A percentile compares a stretch with the other conserved stretches of the same genome.
Conservation (phyloP, 1,140 invertebrate species). For the Cheumatopsyche charites region DNA sequence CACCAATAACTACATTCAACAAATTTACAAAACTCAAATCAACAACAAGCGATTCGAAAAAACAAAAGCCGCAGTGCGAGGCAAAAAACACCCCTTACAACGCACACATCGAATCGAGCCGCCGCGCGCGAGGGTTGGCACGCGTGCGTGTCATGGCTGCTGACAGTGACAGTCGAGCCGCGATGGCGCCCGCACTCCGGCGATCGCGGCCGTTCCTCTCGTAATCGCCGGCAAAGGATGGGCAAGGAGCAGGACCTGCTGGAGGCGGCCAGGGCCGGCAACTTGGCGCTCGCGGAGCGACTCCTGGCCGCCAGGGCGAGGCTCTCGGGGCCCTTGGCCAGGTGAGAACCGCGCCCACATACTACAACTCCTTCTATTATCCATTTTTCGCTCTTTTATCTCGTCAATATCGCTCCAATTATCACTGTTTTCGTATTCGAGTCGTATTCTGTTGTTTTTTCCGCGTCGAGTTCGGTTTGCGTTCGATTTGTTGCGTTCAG, state of each 20-base stretch:
- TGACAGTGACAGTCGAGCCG: slow-evolving; percentile 53
- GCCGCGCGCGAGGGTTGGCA: slow-evolving; percentile 30
- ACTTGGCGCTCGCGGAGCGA: slow-evolving; percentile 87
- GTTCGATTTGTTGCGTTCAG: too few relatives aligned
- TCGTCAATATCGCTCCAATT: too few relatives aligned
- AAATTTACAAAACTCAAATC: too few relatives aligned
- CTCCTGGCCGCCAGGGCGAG: slow-evolving; percentile 87
- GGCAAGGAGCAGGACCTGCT: slow-evolving; percentile 96
- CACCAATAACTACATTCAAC: too few relatives aligned
- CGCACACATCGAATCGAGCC: slow-evolving; percentile 37
- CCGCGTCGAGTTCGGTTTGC: too few relatives aligned
- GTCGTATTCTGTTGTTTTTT: too few relatives aligned
- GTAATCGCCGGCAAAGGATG: slow-evolving; percentile 73
- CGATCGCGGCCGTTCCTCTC: slow-evolving; percentile 58
- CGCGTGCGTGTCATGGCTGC: background rate
- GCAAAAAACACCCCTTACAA: too few relatives aligned
- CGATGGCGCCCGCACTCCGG: slow-evolving; percentile 77
- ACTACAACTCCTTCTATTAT: background rate
- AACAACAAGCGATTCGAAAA: too few relatives aligned
- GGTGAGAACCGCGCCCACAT: slow-evolving; percentile 67
- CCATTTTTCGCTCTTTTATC: too few relatives aligned
- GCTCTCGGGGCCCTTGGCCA: slow-evolving; percentile 90
- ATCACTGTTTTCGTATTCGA: too few relatives aligned
- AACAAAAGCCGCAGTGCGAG: background rate
- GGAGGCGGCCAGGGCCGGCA: slow-evolving; percentile 92